Evolutionary conservation across 2,113 vertebrate species (phyloP).

Genomic region (Etheostoma cragini): DNA sequence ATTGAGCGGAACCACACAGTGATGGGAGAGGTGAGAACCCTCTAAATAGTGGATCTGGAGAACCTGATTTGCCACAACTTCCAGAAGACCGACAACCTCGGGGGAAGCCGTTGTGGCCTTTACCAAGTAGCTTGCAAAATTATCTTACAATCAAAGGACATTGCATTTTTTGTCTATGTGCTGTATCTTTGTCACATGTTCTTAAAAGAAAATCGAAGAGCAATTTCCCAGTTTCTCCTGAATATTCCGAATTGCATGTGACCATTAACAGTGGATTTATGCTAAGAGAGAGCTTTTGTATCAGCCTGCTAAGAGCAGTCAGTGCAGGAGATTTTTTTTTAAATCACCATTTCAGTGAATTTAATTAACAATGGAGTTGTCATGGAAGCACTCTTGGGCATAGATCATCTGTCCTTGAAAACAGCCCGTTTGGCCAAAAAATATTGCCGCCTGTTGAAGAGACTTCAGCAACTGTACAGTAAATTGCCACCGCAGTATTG

Average conservation of each 20-base stretch:
- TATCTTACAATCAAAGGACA: neutral
- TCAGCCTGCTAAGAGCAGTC: constrained; percentile 32
- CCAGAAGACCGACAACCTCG: constrained; percentile 6
- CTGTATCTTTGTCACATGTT: neutral
- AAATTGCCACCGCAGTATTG: constrained; percentile 10
- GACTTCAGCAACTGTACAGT: neutral
- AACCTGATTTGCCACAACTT: constrained; percentile 5
- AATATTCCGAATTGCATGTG: constrained; percentile 19
- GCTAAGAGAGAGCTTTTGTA: constrained; percentile 38
- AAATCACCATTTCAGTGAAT: constrained; percentile 46
- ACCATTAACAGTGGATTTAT: constrained; percentile 16
- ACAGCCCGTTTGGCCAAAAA: constrained; percentile 25
- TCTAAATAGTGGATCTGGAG: constrained; percentile 26
- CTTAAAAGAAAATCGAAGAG: constrained; percentile 21
- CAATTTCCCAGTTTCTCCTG: constrained; percentile 36
- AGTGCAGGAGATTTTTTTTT: constrained; percentile 11
- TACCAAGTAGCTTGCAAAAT: constrained; percentile 15
- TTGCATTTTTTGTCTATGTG: neutral
- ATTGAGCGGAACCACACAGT: constrained; percentile 3
- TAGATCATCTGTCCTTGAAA: constrained; percentile 64
- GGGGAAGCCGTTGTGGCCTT: neutral
- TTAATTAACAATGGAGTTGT: constrained; percentile 64
- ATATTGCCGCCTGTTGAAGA: constrained; percentile 15
- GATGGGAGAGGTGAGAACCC: constrained; percentile 18
- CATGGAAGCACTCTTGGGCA: constrained; percentile 55